Evolutionary conservation across 2,797 vertebrate species (phyloP).

Genomic region (Sebastes wilsoni): DNA sequence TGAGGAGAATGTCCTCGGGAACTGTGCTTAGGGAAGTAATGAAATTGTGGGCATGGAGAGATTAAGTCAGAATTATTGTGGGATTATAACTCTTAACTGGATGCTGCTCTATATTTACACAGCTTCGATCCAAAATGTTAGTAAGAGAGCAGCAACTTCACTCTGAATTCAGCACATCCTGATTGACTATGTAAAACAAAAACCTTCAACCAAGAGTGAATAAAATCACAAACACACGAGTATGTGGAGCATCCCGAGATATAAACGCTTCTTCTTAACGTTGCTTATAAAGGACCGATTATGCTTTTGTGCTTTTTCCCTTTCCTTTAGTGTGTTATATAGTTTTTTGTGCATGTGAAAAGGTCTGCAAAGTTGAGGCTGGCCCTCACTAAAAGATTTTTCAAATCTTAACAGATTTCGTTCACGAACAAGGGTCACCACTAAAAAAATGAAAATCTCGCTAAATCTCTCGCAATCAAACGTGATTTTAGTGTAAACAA

Average conservation of each 20-base stretch:
- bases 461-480: too few species aligned
- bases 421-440: too few species aligned
- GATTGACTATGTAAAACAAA: conserved; percentile 12
- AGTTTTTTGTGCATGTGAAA: too few species aligned
- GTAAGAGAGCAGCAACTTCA: conserved; percentile 42
- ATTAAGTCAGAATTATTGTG: conserved; percentile 76
- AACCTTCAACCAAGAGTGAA: neutral
- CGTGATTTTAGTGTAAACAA: too few species aligned
- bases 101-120: conserved; percentile 56
- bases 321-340: too few species aligned
- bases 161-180: conserved; percentile 44
- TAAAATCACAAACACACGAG: conserved; percentile 19
- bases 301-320: too few species aligned
- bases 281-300: neutral
- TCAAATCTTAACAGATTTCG: too few species aligned
- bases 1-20: conserved; percentile 63
- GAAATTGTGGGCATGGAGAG: conserved; percentile 71
- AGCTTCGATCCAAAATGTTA: conserved; percentile 61
- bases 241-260: conserved; percentile 21
- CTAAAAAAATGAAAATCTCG: too few species aligned
- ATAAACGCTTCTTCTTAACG: conserved; percentile 24
- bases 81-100: conserved; percentile 69
- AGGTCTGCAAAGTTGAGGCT: too few species aligned
- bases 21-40: conserved; percentile 65
- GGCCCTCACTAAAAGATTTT: too few species aligned